phyloP scores from a whole-genome alignment of 2,797 vertebrate species.

The Notolabrus celidotus region DNA sequence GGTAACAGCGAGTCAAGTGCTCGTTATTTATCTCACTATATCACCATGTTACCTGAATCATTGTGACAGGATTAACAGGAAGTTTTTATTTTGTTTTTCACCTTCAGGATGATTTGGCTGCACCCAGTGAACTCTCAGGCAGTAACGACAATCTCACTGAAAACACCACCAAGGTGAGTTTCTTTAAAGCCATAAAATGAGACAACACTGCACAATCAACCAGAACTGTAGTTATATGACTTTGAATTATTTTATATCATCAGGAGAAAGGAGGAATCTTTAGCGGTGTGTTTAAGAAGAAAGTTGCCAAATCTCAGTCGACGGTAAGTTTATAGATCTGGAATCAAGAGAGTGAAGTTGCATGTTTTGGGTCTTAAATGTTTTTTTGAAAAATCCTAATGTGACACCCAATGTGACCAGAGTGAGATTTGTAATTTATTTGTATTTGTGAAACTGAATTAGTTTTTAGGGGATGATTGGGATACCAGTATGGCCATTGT shows the following conservation, averaged over 20 bases:
- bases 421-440: no score
- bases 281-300: constrained; percentile 70
- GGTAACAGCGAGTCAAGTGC: constrained; percentile 35
- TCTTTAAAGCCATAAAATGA: not conserved
- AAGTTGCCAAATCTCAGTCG: constrained; percentile 53
- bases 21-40: not conserved
- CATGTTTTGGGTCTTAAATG: not conserved
- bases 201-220: not conserved
- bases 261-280: constrained; percentile 75
- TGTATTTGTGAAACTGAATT: no score
- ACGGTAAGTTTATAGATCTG: not conserved
- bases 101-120: constrained; percentile 57
- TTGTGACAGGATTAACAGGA: not conserved
- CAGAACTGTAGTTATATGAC: not conserved
- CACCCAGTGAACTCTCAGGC: constrained; percentile 34
- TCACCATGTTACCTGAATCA: not conserved
- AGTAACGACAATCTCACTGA: constrained; percentile 60
- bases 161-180: constrained; percentile 58
- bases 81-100: not conserved
- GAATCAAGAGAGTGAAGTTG: not conserved
- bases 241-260: no score
- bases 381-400: not conserved
- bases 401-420: no score
- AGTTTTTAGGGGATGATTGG: no score
- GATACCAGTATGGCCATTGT: no score